These are phyloP conservation scores for Melanotaenia maccullochi DNA, from an alignment of 2,797 vertebrate species.

Conservation along the genomic window DNA sequence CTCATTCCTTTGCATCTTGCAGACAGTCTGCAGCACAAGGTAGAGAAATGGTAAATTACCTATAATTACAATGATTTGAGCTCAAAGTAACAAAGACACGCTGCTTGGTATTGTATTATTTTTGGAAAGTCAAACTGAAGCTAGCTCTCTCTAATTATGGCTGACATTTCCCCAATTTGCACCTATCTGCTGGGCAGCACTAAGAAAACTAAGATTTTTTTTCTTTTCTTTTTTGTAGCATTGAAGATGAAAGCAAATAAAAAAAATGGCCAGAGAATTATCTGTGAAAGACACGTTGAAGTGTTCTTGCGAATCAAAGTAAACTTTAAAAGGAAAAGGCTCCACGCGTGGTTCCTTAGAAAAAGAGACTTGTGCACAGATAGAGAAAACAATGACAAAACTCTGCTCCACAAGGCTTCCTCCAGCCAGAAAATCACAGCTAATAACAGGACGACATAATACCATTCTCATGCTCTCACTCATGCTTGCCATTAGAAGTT, in stretches of 20 bases:
- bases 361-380: constrained; percentile 66
- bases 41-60: constrained; percentile 63
- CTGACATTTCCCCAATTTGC: constrained; percentile 52
- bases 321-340: constrained; percentile 72
- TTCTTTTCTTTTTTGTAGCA: constrained; percentile 17
- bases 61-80: constrained; percentile 68
- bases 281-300: constrained; percentile 63
- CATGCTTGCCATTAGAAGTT: constrained; percentile 49
- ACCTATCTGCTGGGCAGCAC: constrained; percentile 47
- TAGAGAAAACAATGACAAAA: constrained; percentile 70
- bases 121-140: constrained; percentile 42
- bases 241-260: constrained; percentile 55
- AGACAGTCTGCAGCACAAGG: constrained; percentile 58
- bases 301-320: constrained; percentile 75
- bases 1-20: constrained; percentile 65
- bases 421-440: constrained; percentile 57
- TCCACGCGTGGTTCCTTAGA: constrained; percentile 75
- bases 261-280: constrained; percentile 46
- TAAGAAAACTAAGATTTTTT: constrained; percentile 45
- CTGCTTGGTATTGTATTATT: constrained; percentile 63
- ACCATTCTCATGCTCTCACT: constrained; percentile 47
- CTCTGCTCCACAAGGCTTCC: constrained; percentile 49
- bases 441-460: constrained; percentile 57
- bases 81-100: constrained; percentile 56
- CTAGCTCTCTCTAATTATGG: constrained; percentile 64